Base-by-base conservation (phyloP, 2,113 vertebrate genomes). In the Cottus gobio region DNA sequence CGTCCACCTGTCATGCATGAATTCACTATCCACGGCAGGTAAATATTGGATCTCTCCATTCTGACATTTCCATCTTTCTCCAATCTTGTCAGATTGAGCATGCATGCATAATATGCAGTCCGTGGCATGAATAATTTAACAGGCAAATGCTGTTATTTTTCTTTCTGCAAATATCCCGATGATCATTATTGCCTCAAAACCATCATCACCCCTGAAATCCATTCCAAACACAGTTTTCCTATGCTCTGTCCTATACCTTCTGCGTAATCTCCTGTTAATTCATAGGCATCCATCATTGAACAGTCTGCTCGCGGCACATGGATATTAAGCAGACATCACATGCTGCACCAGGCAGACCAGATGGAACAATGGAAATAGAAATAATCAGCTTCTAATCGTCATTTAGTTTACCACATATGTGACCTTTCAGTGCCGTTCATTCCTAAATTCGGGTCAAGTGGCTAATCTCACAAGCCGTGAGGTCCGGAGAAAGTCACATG, bases 101-200 rank as follows among this genome's bases (percentile, higher is more conserved):
- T 57, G 44, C 24, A 28, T n/a, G 7, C 8, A 24, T 16, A 28
- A 10, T 44, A 54, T 39, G 13, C 24, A 16, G 20, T 8, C 18
- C 4, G 13, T 63, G 12, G 2, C 5, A 48, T 79, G 56, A 84
- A 82, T 87, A 80, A 85, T 69, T 31, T 4, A 83, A 37, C 15
- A 42, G 66, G 1, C 28, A 66, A 63, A 56, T 39, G 0, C 10
- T 65, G 22, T 52, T 63, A 20, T 36, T 36, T 18, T 62, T 50
- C 48, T 24, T 15, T 12, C 24, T 13, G 44, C 7, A 83, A 48
- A 66, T 24, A 36, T 60, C 24, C 37, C 42, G 24, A 44, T 65
- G 36, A 7, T 56, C 2, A 5, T 54, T 15, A 71, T 78, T 56
- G 71, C 34, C 30, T 77, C 28, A 48, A 74, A 61, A 26, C 11